Evolutionary conservation across 1,140 invertebrate genomes (phyloP).

Genomic region (Drosophila lacertosa): DNA sequence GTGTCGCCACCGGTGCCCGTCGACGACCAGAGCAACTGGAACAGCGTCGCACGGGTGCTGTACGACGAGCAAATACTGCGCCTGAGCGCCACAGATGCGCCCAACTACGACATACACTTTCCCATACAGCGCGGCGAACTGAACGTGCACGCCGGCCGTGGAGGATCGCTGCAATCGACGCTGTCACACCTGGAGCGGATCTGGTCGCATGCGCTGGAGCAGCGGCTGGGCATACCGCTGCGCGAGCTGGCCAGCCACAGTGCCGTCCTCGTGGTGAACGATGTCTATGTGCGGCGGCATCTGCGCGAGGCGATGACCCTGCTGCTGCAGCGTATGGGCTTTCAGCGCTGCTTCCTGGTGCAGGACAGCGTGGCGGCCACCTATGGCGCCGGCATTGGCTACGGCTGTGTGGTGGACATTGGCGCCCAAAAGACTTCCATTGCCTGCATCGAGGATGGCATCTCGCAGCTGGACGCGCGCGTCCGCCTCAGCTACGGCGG

Average conservation of each 20-base stretch:
- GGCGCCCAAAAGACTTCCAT: constrained; percentile 98
- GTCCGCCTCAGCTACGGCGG: constrained; percentile 94
- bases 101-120: constrained; percentile 94
- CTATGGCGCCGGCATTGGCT: constrained; percentile 95
- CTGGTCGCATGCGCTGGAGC: constrained; percentile 92
- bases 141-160: constrained; percentile 92
- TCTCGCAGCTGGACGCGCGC: constrained; percentile 94
- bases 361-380: constrained; percentile 96
- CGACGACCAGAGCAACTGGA: constrained; percentile 38
- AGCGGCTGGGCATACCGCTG: constrained; percentile 86
- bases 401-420: constrained; percentile 97
- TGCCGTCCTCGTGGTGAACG: constrained; percentile 94
- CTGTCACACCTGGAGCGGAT: constrained; percentile 94
- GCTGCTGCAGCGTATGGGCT: constrained; percentile 92
- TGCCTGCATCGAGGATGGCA: constrained; percentile 98
- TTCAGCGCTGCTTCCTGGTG: constrained; percentile 93
- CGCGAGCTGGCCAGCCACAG: constrained; percentile 92
- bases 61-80: constrained; percentile 69
- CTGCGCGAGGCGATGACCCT: constrained; percentile 93
- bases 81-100: constrained; percentile 90
- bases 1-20: constrained; percentile 59
- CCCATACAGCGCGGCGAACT: constrained; percentile 94
- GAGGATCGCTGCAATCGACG: constrained; percentile 93
- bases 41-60: constrained; percentile 15
- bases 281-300: constrained; percentile 95